Evolutionary conservation across 92 coral and sea anemone genomes (phyloP).

Genomic region (Virgularia gustaviana): DNA sequence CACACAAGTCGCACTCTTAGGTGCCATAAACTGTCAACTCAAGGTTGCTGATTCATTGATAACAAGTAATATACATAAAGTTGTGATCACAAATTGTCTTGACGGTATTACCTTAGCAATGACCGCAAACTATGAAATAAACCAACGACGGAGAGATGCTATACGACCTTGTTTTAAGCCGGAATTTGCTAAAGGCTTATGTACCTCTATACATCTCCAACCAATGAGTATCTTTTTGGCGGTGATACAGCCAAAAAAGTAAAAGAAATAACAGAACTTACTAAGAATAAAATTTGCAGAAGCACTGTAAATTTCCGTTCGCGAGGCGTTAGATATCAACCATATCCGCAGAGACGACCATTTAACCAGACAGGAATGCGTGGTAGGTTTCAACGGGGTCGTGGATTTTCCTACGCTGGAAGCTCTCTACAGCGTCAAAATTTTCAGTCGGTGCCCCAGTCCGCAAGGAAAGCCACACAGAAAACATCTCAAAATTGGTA

Average conservation of each 20-base stretch:
- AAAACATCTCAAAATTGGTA: too few relatives aligned
- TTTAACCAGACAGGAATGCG: too few relatives aligned
- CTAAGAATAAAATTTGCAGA: slow-evolving; percentile 43
- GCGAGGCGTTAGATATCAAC: neutral
- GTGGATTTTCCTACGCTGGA: too few relatives aligned
- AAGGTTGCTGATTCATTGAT: slow-evolving; percentile 38
- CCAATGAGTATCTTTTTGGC: slow-evolving; percentile 48
- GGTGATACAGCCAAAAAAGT: slow-evolving; percentile 46
- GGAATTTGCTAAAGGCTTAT: slow-evolving; percentile 52
- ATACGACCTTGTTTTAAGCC: slow-evolving; percentile 33
- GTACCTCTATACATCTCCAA: slow-evolving; percentile 39
- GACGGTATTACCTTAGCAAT: slow-evolving; percentile 49
- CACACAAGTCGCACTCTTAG: slow-evolving; percentile 21
- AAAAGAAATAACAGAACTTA: slow-evolving; percentile 41
- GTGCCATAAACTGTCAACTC: slow-evolving; percentile 45
- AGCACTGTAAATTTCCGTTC: neutral
- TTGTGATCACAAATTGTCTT: slow-evolving; percentile 35
- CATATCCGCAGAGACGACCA: too few relatives aligned
- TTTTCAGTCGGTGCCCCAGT: too few relatives aligned
- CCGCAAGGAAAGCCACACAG: too few relatives aligned
- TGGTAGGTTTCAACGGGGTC: too few relatives aligned
- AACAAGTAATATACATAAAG: slow-evolving; percentile 32
- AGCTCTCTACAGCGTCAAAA: too few relatives aligned
- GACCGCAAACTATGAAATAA: slow-evolving; percentile 39
- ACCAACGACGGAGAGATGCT: slow-evolving; percentile 48